Evolutionary conservation across 2,113 vertebrate genomes (phyloP).

Genomic region (Cardinalis cardinalis): DNA sequence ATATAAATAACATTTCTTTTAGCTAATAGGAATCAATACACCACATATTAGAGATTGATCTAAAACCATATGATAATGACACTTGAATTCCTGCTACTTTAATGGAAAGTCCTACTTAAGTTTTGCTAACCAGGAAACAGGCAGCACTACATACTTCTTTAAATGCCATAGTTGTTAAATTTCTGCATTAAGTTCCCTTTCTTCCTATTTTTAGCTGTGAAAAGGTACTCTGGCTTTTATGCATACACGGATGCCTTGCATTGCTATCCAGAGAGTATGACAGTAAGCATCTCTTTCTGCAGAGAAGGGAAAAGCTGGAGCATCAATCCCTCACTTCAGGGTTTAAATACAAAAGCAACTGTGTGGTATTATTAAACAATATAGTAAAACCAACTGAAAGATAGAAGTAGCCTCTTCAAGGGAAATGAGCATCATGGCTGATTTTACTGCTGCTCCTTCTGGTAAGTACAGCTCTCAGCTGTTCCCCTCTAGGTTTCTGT

Average conservation of each 20-base stretch:
- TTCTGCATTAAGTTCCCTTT: not conserved
- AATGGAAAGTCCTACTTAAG: not conserved
- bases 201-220: not conserved
- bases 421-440: not conserved
- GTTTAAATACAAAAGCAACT: not conserved
- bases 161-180: not conserved
- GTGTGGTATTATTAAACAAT: not conserved
- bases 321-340: not conserved
- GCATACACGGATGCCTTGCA: not conserved
- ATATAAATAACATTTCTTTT: not conserved
- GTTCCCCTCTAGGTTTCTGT: not conserved
- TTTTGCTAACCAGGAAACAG: not conserved
- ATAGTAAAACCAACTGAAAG: not conserved
- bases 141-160: not conserved
- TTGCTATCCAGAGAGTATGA: not conserved
- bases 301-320: not conserved
- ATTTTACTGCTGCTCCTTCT: not conserved
- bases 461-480: not conserved
- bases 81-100: not conserved
- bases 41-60: not conserved
- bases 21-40: not conserved
- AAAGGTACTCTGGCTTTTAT: not conserved
- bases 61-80: not conserved
- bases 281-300: not conserved
- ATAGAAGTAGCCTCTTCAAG: not conserved